phyloP scores from a whole-genome alignment of 2,113 vertebrate species.

The Marmota flaviventris region DNA sequence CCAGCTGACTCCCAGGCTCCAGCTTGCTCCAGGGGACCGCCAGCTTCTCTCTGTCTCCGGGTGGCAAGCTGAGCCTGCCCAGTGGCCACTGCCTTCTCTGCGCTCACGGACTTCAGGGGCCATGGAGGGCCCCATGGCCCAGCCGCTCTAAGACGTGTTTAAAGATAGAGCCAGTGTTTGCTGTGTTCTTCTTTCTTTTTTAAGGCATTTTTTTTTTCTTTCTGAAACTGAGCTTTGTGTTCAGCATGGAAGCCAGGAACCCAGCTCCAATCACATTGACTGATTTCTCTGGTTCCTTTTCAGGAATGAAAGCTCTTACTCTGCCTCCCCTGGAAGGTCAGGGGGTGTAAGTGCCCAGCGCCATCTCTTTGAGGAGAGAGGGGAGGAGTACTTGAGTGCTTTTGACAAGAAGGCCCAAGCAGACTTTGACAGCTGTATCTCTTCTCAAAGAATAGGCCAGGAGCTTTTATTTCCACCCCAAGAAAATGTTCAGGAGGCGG shows the following conservation, averaged over 20 bases:
- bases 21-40: conserved; percentile 58
- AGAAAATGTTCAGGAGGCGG: conserved; percentile 85
- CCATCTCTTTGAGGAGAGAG: conserved; percentile 93
- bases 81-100: not conserved
- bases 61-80: not conserved
- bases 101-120: conserved; percentile 63
- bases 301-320: conserved; percentile 92
- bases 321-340: conserved; percentile 85
- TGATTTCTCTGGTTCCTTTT: conserved; percentile 82
- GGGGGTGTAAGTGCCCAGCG: conserved; percentile 87
- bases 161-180: conserved; percentile 75
- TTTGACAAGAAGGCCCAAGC: conserved; percentile 89
- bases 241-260: conserved; percentile 76
- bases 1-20: conserved; percentile 60
- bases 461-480: conserved; percentile 89
- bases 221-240: conserved; percentile 75
- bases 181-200: conserved; percentile 62
- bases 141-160: conserved; percentile 63
- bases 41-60: conserved; percentile 52
- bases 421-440: conserved; percentile 87
- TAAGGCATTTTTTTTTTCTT: not conserved
- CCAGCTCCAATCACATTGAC: conserved; percentile 79
- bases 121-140: conserved; percentile 18
- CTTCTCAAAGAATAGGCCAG: conserved; percentile 87
- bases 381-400: conserved; percentile 90